Conservation (phyloP, 2,113 vertebrate genomes). For the Mus pahari region DNA sequence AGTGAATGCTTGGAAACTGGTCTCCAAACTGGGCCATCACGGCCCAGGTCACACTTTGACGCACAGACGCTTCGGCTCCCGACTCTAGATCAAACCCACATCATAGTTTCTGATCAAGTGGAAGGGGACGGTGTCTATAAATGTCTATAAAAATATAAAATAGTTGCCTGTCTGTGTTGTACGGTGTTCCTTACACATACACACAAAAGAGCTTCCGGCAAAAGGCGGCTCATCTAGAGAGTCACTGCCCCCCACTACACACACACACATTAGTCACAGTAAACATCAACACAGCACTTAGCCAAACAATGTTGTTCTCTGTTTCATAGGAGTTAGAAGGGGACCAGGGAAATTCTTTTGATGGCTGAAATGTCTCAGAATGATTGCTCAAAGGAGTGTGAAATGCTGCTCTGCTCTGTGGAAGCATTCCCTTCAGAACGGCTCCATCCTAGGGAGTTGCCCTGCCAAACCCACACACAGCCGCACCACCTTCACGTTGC, state of each 20-base stretch:
- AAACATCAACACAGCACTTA: constrained; percentile 37
- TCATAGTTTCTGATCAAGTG: neutral
- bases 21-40: constrained; percentile 33
- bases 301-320: neutral
- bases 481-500: neutral
- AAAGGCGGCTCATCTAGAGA: neutral
- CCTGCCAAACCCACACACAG: neutral
- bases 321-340: constrained; percentile 24
- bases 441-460: neutral
- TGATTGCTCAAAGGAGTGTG: constrained; percentile 30
- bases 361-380: constrained; percentile 30
- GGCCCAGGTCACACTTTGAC: constrained; percentile 19
- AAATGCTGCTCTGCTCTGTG: neutral
- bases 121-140: neutral
- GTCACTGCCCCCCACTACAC: neutral
- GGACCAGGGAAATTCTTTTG: neutral
- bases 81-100: neutral
- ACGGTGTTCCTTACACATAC: neutral
- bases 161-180: neutral
- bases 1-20: neutral
- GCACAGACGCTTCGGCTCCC: neutral
- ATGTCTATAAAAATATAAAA: constrained; percentile 29
- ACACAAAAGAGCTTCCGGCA: neutral
- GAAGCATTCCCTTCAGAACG: constrained; percentile 57
- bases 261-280: neutral